Conservation (phyloP, 2,888 invertebrate genomes). For the Acrocyrtus sp. region DNA sequence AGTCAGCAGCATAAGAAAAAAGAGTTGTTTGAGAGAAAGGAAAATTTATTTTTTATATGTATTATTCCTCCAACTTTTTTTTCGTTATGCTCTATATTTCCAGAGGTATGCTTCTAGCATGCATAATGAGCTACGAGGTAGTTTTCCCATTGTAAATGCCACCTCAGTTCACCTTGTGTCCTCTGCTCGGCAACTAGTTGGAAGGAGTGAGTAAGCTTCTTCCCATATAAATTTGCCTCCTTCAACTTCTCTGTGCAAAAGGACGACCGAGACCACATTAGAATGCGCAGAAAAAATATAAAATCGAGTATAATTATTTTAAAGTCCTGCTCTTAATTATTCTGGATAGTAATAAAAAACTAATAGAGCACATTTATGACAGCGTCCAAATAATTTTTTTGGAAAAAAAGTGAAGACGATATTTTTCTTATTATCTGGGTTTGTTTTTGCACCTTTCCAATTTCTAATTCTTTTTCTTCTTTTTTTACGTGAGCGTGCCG, state of each 20-base stretch:
- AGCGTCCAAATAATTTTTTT: not conserved
- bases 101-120: slow-evolving; percentile 19
- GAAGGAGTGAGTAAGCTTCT: too few relatives aligned
- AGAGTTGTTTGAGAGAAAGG: too few relatives aligned
- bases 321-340: too few relatives aligned
- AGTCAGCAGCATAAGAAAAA: too few relatives aligned
- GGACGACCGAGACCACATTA: too few relatives aligned
- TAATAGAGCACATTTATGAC: slow-evolving; percentile 14
- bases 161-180: slow-evolving; percentile 17
- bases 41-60: not conserved
- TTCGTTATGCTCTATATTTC: not conserved
- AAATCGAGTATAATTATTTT: too few relatives aligned
- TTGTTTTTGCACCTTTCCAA: not conserved
- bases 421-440: not conserved
- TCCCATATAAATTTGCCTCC: too few relatives aligned
- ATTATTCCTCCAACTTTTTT: not conserved
- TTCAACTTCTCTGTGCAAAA: too few relatives aligned
- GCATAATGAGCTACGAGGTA: slow-evolving; percentile 16
- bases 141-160: not conserved
- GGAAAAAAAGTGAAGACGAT: not conserved
- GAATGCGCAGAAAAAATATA: too few relatives aligned
- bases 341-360: too few relatives aligned
- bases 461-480: too few relatives aligned
- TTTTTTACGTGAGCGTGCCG: not conserved
- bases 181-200: not conserved